Base-by-base conservation (phyloP, 2,797 vertebrate genomes). In the Pseudochirops cupreus region DNA sequence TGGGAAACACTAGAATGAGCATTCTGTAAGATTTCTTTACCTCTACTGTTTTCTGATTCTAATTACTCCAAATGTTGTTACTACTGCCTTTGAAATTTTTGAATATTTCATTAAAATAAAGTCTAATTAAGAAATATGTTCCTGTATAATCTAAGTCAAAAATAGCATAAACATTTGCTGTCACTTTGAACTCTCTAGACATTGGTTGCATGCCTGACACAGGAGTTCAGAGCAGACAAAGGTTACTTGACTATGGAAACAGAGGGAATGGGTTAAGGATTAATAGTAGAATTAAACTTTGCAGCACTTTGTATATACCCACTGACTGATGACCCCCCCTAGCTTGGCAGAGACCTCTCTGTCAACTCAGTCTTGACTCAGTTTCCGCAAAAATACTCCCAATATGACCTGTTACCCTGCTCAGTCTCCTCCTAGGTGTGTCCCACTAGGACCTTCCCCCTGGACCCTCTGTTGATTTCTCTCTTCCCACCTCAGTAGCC, bases 401-500 rank as follows among this genome's bases (percentile, higher is more conserved):
- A 97, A 97, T 26, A 95, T 98, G 58, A 93, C 93, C 89, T 53
- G 53, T 93, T 97, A 33, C 33, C n/a, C 91, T 94, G 62, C 50
- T 95, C 31, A 90, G 62, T 24, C 21, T 87, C 58, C 58, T 93
- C 16, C 26, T 33, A 93, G 92, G n/a, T 29, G 56, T 46, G 59
- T 92, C 56, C 55, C 29, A 54, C 12, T 82, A 91, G 82, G 18
- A 90, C 10, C n/a, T 90, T 24, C 90, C 55, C 91, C 89, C 33
- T 33, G 14, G 56, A 28, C 55, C 62, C 59, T 92, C 16, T 94
- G 16, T 90, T 92, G 93, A 56, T 55, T 92, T 92, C 28, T 4
- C 90, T 74, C 39, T 53, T 95, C 96, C 96, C 97, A 62, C 90
- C 92, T 95, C 94, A 98, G 96, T 96, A 97, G 96, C 96, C 95